Evolutionary conservation across 2,113 vertebrate species (phyloP).

Genomic region (Hepsetus odoe): DNA sequence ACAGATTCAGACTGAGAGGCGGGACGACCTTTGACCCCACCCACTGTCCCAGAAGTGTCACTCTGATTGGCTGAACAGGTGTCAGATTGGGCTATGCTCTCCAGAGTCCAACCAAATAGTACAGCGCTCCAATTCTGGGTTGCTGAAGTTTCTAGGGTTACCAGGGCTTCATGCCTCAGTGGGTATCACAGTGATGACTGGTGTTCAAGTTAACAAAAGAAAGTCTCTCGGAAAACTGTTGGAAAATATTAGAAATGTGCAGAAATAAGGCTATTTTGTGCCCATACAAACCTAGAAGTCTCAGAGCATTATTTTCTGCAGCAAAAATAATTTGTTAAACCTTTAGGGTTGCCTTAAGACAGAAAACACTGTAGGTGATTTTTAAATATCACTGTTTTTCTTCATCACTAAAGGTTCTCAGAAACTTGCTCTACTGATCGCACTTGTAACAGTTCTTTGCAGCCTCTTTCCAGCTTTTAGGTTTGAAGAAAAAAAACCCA

Average conservation of each 20-base stretch:
- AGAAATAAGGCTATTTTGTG: neutral
- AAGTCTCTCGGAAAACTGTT: too few species aligned
- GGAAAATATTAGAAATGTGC: neutral
- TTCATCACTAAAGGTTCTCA: neutral
- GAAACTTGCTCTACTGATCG: neutral
- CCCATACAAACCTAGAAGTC: neutral
- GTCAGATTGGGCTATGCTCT: constrained; percentile 13
- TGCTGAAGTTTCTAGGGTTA: constrained; percentile 6
- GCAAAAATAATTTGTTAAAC: neutral
- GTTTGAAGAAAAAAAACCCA: too few species aligned
- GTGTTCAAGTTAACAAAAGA: neutral
- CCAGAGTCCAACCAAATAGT: constrained; percentile 7
- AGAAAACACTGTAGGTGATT: neutral
- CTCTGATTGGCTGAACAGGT: constrained; percentile 34
- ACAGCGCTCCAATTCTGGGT: neutral
- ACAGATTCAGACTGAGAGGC: constrained; percentile 43
- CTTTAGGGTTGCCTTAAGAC: neutral
- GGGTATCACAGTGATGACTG: neutral
- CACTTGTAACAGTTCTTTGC: neutral
- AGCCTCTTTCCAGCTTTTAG: neutral
- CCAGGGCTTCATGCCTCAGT: neutral
- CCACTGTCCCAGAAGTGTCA: constrained; percentile 43
- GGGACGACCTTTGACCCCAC: constrained; percentile 31
- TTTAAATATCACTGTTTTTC: neutral
- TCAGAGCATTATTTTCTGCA: neutral